Evolutionary conservation across 30 jellyfish, hydroid and myxozoan genomes (phyloP), one percentile per base, ranked within the genome.

Genomic region (Aurelia coerulea): DNA sequence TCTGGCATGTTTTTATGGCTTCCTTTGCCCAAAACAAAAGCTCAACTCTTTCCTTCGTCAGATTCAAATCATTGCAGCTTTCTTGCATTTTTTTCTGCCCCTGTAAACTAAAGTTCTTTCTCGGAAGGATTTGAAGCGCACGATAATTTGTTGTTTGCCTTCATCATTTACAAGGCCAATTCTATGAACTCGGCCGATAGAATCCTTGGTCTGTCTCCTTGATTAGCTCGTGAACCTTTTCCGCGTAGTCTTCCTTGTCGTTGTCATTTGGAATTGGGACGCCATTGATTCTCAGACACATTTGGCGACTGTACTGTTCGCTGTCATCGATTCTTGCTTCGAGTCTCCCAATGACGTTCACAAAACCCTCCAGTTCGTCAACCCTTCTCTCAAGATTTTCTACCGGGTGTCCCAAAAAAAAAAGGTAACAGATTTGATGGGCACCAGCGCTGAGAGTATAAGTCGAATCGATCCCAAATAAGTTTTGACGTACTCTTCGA

Each of bases 271-370:
- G 69, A 3, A 73, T 42, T 73, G 41, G 83, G 18, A 73, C 83
- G 39, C 83, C 69, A 37, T 73, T 73, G 69, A 73, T 73, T 73
- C 83, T 73, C 83, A 73, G 49, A 37, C 69, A 73, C 83, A 73
- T 73, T 17, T 41, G 69, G 17, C 51, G 52, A 42, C 83, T 73
- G 69, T 39, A 42, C 69, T 51, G 69, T 39, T 49, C 69, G 31
- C 83, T 49, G 58, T 4, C 2, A 37, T 37, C 46, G 4, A 37
- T 37, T 37, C 46, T 37, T 37, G 46, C 46, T 37, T 37, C 4
- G 46, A 37, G 41, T 39, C 69, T 5, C 83, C 39, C 69, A 42
- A n/a, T 46, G 16, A 73, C 69, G 35, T 49, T 73, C 41, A 32
- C 69, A 39, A 73, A 32, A 32, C 83, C 69, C 83, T 73, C 69